phyloP scores from a whole-genome alignment of 1,140 invertebrate genomes.

The Neodiprion fabricii region DNA sequence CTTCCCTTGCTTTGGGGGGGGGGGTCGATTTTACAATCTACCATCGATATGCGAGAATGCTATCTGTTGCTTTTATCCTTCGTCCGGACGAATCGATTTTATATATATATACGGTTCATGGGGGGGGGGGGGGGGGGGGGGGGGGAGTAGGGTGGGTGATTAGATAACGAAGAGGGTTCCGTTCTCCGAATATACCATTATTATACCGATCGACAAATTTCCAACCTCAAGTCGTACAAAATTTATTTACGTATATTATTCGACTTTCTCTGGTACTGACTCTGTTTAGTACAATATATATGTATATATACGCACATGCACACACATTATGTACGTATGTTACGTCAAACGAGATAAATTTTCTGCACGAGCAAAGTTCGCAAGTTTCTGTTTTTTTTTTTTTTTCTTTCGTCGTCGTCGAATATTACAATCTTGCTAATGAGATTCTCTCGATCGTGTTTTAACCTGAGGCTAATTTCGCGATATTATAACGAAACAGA shows the following conservation, averaged over 20 bases:
- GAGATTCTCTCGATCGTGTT: too few relatives aligned
- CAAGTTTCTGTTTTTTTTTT: not conserved
- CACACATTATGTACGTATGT: not conserved
- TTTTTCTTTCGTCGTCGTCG: not conserved
- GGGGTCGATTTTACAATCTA: not conserved
- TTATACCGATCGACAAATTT: not conserved
- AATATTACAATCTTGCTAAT: too few relatives aligned
- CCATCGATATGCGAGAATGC: not conserved
- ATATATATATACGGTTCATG: conserved; percentile 24
- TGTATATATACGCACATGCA: conserved; percentile 13
- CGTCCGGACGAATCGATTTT: not conserved
- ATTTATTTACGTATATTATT: too few relatives aligned
- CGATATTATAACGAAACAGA: too few relatives aligned
- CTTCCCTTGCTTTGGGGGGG: not conserved
- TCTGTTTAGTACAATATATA: not conserved
- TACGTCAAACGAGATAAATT: not conserved
- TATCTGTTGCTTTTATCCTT: conserved; percentile 1
- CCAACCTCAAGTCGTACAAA: not conserved
- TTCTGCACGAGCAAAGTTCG: not conserved
- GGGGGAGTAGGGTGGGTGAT: not conserved
- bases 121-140: conserved; percentile 31
- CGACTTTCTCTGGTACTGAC: too few relatives aligned
- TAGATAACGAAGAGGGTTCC: not conserved
- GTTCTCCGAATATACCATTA: not conserved
- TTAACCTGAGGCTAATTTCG: too few relatives aligned